Evolutionary conservation across 2,888 invertebrate species (phyloP).

Genomic region (Pristionchus japonicus): DNA sequence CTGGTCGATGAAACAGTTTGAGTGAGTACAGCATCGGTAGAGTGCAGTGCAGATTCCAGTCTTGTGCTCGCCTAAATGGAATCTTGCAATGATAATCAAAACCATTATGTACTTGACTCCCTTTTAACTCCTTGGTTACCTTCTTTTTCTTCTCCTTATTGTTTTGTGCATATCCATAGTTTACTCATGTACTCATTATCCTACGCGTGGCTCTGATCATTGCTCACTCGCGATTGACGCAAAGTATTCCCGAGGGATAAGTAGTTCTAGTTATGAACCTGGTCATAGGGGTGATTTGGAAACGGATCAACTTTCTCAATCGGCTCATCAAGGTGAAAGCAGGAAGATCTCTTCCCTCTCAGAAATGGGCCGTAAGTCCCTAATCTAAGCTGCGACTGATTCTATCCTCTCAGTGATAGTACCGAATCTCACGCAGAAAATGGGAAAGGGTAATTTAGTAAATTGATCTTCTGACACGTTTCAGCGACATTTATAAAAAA

Average conservation of each 20-base stretch:
- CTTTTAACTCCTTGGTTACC: too few species aligned
- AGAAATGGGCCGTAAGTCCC: not conserved
- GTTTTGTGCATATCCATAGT: not conserved
- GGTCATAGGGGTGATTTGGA: not conserved
- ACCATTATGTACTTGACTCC: not conserved
- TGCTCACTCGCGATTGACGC: not conserved
- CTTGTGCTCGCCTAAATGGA: slow-evolving; percentile 54
- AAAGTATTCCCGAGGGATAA: not conserved
- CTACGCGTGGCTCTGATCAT: not conserved
- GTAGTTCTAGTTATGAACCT: not conserved
- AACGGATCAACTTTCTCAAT: not conserved
- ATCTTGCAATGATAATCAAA: not conserved
- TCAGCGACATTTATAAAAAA: not conserved
- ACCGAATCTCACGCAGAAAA: not conserved
- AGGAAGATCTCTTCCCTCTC: not conserved
- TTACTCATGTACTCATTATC: not conserved
- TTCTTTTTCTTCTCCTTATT: too few species aligned
- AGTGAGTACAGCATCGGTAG: slow-evolving; percentile 61
- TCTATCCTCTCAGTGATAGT: not conserved
- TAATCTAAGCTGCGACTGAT: not conserved
- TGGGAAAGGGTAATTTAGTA: not conserved
- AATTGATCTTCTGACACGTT: not conserved
- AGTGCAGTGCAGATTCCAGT: slow-evolving; percentile 64
- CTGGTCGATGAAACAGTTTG: slow-evolving; percentile 56
- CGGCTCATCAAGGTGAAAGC: not conserved